Base-by-base conservation (phyloP, 2,888 invertebrate genomes). In the Spialia ferax region DNA sequence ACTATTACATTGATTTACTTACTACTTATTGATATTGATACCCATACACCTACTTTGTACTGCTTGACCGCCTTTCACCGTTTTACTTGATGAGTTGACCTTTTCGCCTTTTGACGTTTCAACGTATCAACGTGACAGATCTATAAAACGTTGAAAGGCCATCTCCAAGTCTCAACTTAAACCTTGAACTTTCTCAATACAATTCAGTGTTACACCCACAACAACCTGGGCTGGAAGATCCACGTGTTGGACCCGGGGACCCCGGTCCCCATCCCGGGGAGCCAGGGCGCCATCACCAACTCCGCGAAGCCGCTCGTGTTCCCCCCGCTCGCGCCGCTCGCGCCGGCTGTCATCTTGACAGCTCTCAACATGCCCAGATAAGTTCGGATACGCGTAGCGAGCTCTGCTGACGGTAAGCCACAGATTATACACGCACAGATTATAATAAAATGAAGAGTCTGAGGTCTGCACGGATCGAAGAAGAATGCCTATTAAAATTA, bases 211-310 rank as follows among this genome's bases (percentile, higher is more conserved):
- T 98, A 97, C 91, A 96, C 97, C n/a, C 98, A 98, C 92, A 97
- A 96, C 74, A 97, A 98, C 85, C 93, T 98, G 29, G 98, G 98
- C 59, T 98, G 98, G 98, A 98, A 98, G 87, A 98, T 98, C 76
- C 96, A 97, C 85, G 97, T 98, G 2, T 96, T 97, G 11, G 96
- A 98, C 79, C 95, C 96, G 0, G 97, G 96, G 0, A 86, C 89
- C 0, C 81, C 83, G 0, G 83, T 93, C 1, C 91, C 91, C 0
- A 70, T 81, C 1, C 83, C 88, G 0, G 83, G 84, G 0, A 83
- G 85, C 70, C 85, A 82, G 57, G 77, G 74, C 56, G 82, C 82
- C 0, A 72, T 78, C 8, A 63, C 75, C 64, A 84, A 79, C 72
- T 60, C 79, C 1, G 82, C 84, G 5, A 57, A 64, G 20, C 15